phyloP scores from a whole-genome alignment of 2,797 vertebrate species.

The Tangara arthus region DNA sequence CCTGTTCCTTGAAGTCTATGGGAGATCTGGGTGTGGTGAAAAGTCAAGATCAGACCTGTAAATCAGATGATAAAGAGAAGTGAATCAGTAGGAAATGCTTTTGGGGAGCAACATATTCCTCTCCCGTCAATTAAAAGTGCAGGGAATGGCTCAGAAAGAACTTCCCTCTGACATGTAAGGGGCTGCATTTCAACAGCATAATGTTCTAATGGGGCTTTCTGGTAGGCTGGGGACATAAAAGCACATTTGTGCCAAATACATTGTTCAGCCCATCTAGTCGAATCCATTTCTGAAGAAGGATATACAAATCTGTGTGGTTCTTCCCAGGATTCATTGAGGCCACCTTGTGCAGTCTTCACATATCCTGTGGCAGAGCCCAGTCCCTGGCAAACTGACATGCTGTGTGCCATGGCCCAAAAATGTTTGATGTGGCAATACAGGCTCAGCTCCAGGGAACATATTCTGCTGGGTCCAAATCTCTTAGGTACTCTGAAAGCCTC shows the following conservation, averaged over 20 bases:
- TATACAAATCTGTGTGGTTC: background rate
- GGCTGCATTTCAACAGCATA: background rate
- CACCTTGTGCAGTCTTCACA: background rate
- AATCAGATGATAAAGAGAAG: conserved; percentile 27
- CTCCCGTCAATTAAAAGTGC: background rate
- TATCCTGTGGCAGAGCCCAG: background rate
- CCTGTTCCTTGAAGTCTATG: conserved; percentile 55
- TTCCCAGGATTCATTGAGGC: background rate
- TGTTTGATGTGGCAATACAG: conserved; percentile 13
- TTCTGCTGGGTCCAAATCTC: background rate
- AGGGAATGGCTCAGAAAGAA: background rate
- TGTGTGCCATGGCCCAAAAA: background rate
- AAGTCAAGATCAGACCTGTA: conserved; percentile 54
- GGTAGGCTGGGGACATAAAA: background rate
- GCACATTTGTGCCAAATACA: background rate
- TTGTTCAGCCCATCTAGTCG: background rate
- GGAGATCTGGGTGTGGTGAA: conserved; percentile 46
- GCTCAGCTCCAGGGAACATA: background rate
- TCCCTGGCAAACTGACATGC: background rate
- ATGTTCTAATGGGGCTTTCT: background rate
- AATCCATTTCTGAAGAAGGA: background rate
- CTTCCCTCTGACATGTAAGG: background rate
- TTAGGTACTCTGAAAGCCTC: background rate
- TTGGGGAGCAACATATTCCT: conserved; percentile 5
- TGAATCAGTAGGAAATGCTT: conserved; percentile 57